Percentiles rank a stretch among this genome's conserved stretches.
Evolutionary conservation across 2,888 invertebrate species (phyloP).

Genomic region (Beris morrisii): DNA sequence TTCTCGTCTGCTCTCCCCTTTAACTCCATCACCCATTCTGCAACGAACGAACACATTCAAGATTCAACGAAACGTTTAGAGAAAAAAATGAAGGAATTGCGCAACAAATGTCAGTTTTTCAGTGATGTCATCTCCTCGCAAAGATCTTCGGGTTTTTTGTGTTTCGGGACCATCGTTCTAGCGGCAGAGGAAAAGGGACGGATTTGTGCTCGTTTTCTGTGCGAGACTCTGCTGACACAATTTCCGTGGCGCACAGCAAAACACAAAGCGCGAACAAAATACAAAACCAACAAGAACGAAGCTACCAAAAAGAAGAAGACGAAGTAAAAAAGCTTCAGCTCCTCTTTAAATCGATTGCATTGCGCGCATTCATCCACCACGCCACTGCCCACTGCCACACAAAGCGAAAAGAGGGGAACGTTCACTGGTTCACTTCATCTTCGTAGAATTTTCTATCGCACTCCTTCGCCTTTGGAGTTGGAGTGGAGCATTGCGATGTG

Average conservation of each 20-base stretch:
- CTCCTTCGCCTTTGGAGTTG: too few species aligned
- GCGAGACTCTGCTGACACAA: slow-evolving; percentile 22
- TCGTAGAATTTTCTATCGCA: too few species aligned
- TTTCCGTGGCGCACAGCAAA: slow-evolving; percentile 11
- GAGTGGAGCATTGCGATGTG: too few species aligned
- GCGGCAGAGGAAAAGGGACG: not conserved
- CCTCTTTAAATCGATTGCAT: not conserved
- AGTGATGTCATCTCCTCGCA: slow-evolving; percentile 21
- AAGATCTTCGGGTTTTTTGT: not conserved
- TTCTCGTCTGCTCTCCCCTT: too few species aligned
- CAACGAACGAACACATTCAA: too few species aligned
- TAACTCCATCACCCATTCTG: too few species aligned
- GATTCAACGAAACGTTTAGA: too few species aligned
- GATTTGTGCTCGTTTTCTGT: slow-evolving; percentile 4
- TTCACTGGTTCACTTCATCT: too few species aligned
- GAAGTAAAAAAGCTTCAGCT: not conserved
- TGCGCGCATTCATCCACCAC: not conserved
- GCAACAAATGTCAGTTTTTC: slow-evolving; percentile 16
- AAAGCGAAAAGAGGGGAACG: too few species aligned
- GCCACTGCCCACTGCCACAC: too few species aligned
- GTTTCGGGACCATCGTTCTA: not conserved
- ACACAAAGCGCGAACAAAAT: slow-evolving; percentile 3
- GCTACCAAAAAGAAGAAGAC: not conserved
- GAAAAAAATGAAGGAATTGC: slow-evolving; percentile 6
- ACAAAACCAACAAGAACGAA: not conserved